These are phyloP conservation scores for Achroia grisella DNA, from an alignment of 1,140 invertebrate genomes.

Conservation along the genomic window DNA sequence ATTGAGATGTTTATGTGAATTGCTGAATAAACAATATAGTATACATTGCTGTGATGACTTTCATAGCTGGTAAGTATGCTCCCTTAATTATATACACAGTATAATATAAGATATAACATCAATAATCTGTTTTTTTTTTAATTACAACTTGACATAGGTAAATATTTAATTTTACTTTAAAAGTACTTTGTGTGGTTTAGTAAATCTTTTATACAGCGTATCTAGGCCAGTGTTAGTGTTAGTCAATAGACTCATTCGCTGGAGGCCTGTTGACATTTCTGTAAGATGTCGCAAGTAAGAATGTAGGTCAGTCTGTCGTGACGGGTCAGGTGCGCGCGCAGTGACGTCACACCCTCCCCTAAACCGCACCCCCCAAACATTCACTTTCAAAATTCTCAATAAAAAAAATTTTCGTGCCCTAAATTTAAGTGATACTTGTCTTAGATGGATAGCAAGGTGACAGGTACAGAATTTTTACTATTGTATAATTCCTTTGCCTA, in stretches of 20 bases:
- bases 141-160: not conserved
- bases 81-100: not conserved
- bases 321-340: slow-evolving; percentile 46
- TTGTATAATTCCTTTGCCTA: no score
- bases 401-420: not conserved
- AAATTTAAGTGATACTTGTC: not conserved
- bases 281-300: slow-evolving; percentile 38
- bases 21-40: slow-evolving; percentile 24
- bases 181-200: not conserved
- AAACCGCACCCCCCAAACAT: slow-evolving; percentile 36
- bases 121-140: no score
- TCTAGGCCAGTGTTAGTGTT: slow-evolving; percentile 29
- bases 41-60: slow-evolving; percentile 41
- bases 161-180: not conserved
- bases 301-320: slow-evolving; percentile 33
- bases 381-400: slow-evolving; percentile 41
- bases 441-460: no score
- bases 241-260: slow-evolving; percentile 29
- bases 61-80: slow-evolving; percentile 36
- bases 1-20: slow-evolving; percentile 48
- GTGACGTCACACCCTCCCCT: slow-evolving; percentile 40
- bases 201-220: slow-evolving; percentile 1
- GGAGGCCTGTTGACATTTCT: slow-evolving; percentile 54
- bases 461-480: no score
- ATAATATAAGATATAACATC: no score